Conservation (phyloP, 2,888 invertebrate genomes). For the Sialis lutaria region DNA sequence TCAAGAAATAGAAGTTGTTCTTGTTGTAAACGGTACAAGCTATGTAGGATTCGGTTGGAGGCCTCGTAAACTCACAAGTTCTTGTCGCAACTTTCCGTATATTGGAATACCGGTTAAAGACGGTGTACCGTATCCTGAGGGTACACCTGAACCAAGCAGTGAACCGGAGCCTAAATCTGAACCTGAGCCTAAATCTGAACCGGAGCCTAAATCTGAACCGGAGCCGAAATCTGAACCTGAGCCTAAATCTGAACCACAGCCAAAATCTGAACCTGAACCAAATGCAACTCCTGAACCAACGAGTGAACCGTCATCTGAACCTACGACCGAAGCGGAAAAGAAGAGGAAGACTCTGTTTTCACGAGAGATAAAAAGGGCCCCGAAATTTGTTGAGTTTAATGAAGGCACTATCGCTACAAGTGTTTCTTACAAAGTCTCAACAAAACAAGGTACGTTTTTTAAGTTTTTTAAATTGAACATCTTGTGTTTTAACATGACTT, state of each 20-base stretch:
- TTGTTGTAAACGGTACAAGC: constrained; percentile 75
- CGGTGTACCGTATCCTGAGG: neutral
- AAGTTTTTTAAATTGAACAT: no score
- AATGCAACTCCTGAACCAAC: constrained; percentile 19
- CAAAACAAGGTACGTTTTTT: constrained; percentile 30
- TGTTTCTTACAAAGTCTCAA: constrained; percentile 61
- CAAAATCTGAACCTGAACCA: constrained; percentile 22
- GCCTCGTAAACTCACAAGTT: constrained; percentile 52
- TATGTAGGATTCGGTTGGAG: constrained; percentile 90
- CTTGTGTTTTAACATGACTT: no score
- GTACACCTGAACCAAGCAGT: constrained; percentile 18
- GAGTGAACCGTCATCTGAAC: constrained; percentile 18
- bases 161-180: constrained; percentile 19
- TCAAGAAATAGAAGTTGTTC: constrained; percentile 73
- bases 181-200: constrained; percentile 22
- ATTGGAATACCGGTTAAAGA: constrained; percentile 17
- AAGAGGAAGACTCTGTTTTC: constrained; percentile 20
- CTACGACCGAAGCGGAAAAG: constrained; percentile 20
- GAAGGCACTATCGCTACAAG: constrained; percentile 64
- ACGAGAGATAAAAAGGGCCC: constrained; percentile 2
- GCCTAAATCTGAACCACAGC: constrained; percentile 20
- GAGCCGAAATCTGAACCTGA: constrained; percentile 18
- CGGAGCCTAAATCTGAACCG: constrained; percentile 20
- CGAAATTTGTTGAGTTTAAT: constrained; percentile 3
- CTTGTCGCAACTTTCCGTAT: constrained; percentile 66